Percentiles rank a stretch among this genome's conserved stretches.
Conservation (phyloP, 2,113 vertebrate genomes). For the Oncorhynchus keta region DNA sequence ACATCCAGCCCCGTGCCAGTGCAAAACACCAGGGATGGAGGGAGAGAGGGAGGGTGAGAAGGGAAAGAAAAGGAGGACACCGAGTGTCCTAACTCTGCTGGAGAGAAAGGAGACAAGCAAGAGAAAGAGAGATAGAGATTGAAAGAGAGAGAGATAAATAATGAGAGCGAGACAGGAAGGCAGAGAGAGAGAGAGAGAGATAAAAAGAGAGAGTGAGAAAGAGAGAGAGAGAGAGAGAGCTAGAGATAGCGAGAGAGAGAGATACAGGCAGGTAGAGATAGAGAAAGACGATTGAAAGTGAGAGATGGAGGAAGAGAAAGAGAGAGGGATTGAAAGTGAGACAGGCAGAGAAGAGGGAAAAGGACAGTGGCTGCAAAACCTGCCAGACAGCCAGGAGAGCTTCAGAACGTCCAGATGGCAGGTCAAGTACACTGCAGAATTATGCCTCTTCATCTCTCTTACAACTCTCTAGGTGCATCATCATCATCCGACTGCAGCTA, state of each 20-base stretch:
- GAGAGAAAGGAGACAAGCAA: not conserved
- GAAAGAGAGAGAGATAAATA: not conserved
- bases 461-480: not conserved
- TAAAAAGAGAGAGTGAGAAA: not conserved
- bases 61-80: not conserved
- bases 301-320: constrained; percentile 4
- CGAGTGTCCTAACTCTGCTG: too few relatives aligned
- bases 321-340: constrained; percentile 10
- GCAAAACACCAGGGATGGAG: not conserved
- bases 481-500: not conserved
- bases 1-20: constrained; percentile 38
- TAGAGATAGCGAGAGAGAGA: not conserved
- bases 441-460: not conserved
- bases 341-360: not conserved
- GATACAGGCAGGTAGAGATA: too few relatives aligned
- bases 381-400: not conserved
- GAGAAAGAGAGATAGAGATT: not conserved
- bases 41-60: constrained; percentile 23
- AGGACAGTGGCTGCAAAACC: not conserved
- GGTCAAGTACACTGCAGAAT: too few relatives aligned
- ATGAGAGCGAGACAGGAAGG: not conserved
- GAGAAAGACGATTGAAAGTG: not conserved
- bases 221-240: not conserved
- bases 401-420: not conserved
- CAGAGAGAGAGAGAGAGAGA: not conserved